These are phyloP conservation scores for Diplolepis rosae DNA, from an alignment of 2,888 invertebrate genomes.

Conservation along the genomic window DNA sequence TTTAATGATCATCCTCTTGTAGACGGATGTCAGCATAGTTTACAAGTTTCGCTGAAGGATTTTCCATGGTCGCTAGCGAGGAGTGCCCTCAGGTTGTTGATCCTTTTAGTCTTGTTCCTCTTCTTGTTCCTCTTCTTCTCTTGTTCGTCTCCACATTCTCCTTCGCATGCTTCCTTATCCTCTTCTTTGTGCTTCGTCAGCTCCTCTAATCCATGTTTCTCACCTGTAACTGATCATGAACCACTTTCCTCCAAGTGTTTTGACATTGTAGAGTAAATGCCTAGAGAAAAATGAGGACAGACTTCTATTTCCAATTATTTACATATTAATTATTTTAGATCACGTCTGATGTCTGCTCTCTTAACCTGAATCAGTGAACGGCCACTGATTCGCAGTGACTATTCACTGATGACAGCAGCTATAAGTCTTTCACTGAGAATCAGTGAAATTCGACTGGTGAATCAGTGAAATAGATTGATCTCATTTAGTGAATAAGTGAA, in stretches of 20 bases:
- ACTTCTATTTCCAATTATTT: too few relatives aligned
- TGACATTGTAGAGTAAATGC: neutral
- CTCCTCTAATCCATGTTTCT: slow-evolving; percentile 22
- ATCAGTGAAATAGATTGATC: too few relatives aligned
- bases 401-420: too few relatives aligned
- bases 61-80: slow-evolving; percentile 40
- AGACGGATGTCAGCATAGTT: slow-evolving; percentile 39
- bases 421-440: too few relatives aligned
- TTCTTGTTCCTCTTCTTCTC: slow-evolving; percentile 36
- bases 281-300: too few relatives aligned
- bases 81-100: slow-evolving; percentile 67
- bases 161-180: slow-evolving; percentile 18
- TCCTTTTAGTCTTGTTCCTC: slow-evolving; percentile 57
- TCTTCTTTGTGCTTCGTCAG: slow-evolving; percentile 28
- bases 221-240: slow-evolving; percentile 24
- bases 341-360: too few relatives aligned
- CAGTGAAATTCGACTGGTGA: too few relatives aligned
- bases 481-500: too few relatives aligned
- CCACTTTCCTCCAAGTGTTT: neutral
- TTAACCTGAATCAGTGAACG: too few relatives aligned
- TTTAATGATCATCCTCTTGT: neutral
- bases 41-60: slow-evolving; percentile 48
- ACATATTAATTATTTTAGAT: too few relatives aligned
- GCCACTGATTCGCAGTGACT: too few relatives aligned
- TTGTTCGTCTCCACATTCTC: slow-evolving; percentile 36